Base-by-base conservation (phyloP, 2,888 invertebrate species). In the Diachrysia chrysitis region DNA sequence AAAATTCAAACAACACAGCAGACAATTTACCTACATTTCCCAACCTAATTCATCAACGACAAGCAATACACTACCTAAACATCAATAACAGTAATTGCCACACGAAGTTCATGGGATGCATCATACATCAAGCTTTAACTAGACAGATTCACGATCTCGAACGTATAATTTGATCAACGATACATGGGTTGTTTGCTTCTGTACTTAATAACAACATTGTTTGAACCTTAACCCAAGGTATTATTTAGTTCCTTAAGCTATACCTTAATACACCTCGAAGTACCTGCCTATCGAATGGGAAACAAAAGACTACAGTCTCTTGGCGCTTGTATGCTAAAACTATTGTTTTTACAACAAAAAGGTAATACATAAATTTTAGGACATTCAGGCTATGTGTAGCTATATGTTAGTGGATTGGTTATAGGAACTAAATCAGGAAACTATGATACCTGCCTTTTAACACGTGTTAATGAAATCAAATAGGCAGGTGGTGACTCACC, bases 101-200 rank as follows among this genome's bases (percentile, higher is more conserved):
- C 59, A 67, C 61, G 46, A 51, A 69, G 71, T 71, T 53, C 58
- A 60, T 51, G 59, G 69, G 53, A 29, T 56, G 66, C 67, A 67
- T 75, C 78, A 65, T 81, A 63, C 48, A 81, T 81, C 81, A 78
- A 53, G 57, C 37, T 61, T 74, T 66, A 74, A 71, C 71, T 61
- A 55, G 67, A 71, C 21, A 74, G 78, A 78, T 66, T 63, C 48
- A 16, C 46, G 62, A 29, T 61, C 68, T 48, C 55, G 67, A 67
- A 58, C 60, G 19, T 58, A 70, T 73, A 78, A 78, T 74, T 81
- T 74, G 69, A 81, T 80, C 57, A 64, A 69, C 37, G 29, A 63
- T 65, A 58, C 69, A 59, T 70, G 29, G 66, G 9, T 19, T 72
- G 72, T 57, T 64, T 53, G n/a, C n/a, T 54, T 10, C 48, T 19